These are phyloP conservation scores for Polypterus senegalus DNA, from an alignment of 2,113 vertebrate genomes.

Conservation along the genomic window DNA sequence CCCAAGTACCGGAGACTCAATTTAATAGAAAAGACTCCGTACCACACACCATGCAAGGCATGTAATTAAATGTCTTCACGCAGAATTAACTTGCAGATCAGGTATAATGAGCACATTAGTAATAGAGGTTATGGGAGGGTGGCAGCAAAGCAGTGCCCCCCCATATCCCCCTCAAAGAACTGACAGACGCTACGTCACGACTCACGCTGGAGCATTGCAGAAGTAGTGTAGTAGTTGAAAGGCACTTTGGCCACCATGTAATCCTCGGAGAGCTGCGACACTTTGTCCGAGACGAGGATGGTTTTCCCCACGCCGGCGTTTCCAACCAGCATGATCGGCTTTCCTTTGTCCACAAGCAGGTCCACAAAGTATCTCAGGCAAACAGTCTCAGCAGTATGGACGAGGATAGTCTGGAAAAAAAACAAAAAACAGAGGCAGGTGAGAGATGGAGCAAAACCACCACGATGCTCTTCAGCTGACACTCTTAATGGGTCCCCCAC, in stretches of 20 bases:
- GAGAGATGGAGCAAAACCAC: too few species aligned
- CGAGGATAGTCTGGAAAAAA: conserved; percentile 36
- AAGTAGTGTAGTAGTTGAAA: conserved; percentile 48
- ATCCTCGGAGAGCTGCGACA: conserved; percentile 32
- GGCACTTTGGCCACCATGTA: conserved; percentile 40
- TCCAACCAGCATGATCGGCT: conserved; percentile 44
- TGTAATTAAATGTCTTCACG: conserved; percentile 43
- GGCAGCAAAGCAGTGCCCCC: background rate
- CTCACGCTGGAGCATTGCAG: conserved; percentile 38
- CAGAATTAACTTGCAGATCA: conserved; percentile 45
- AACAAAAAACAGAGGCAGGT: too few species aligned
- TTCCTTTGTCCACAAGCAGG: conserved; percentile 46
- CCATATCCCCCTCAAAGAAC: background rate
- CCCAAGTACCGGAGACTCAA: conserved; percentile 23
- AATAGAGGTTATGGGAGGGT: conserved; percentile 26
- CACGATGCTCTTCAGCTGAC: too few species aligned
- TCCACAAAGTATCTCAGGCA: conserved; percentile 46
- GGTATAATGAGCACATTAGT: conserved; percentile 44
- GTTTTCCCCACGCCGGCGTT: conserved; percentile 52
- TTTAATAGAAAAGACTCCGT: conserved; percentile 35
- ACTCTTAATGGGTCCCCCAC: too few species aligned
- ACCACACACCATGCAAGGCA: conserved; percentile 22
- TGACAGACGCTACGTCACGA: conserved; percentile 15
- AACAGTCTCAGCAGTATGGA: conserved; percentile 41
- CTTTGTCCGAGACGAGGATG: conserved; percentile 41